Evolutionary conservation across 2,113 vertebrate species (phyloP), one percentile per base, ranked within the genome.

Genomic region (Choloepus hoffmanni): DNA sequence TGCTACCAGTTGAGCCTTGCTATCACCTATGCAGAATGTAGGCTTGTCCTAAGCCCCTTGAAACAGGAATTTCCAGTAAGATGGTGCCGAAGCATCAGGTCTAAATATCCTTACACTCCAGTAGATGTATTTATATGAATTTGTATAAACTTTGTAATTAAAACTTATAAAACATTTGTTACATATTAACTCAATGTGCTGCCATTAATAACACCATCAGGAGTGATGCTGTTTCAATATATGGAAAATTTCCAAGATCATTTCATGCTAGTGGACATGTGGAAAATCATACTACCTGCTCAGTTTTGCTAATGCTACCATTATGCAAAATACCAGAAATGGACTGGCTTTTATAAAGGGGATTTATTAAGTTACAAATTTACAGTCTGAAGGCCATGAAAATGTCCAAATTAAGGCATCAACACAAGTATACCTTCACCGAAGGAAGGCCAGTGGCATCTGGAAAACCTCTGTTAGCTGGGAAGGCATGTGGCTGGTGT

Each of bases 111-210:
- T 15, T 16, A 4, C 55, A 55, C 16, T 16, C 16, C 5, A 55
- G 16, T 55, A 55, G 55, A 58, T 58, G 55, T 58, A 78, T 40
- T 89, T 73, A 73, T 7, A 78, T 12, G 2, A 89, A 86, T 14
- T 14, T 74, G 43, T 72, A 82, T 78, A 89, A 55, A 10, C n/a
- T 92, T 83, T 67, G 19, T 55, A 73, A 24, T 70, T 95, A 90
- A 78, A 89, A 83, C 36, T 26, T 45, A 90, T 19, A 78, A 93
- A 83, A 63, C 53, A 70, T 79, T 68, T 84, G 48, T 78, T 89
- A 40, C 12, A 30, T 53, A 6, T 91, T 50, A 78, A 79, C 45
- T 90, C 55, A 90, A 23, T 78, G 24, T 72, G 63, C 77, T 55
- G 28, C 24, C 63, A 77, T 7, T 55, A 62, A 74, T 60, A 93